Percentiles rank a stretch among this genome's conserved stretches.
phyloP scores from a whole-genome alignment of 2,888 invertebrate genomes.

The Drosophila borborema region DNA sequence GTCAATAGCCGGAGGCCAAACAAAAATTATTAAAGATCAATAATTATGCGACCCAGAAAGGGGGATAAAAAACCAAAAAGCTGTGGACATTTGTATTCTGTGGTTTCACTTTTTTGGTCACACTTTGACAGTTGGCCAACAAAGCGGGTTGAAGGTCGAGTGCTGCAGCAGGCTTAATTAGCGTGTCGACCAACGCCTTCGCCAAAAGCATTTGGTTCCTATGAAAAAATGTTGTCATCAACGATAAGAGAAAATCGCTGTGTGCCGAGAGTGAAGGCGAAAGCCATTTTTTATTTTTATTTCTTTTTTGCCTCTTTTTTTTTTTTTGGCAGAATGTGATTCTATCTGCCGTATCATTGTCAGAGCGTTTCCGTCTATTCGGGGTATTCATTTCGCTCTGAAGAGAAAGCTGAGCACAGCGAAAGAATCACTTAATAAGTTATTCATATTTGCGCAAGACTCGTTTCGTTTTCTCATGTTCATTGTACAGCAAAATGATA shows the following conservation, averaged over 20 bases:
- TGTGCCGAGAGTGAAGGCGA: conserved; percentile 38
- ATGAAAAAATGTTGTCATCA: conserved; percentile 44
- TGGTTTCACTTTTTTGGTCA: conserved; percentile 30
- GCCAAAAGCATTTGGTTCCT: conserved; percentile 14
- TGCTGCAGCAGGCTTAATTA: conserved; percentile 27
- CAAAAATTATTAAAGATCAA: conserved; percentile 62
- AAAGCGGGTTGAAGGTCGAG: conserved; percentile 42
- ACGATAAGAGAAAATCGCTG: conserved; percentile 45
- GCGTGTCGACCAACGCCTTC: conserved; percentile 27
- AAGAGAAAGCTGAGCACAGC: conserved; percentile 43
- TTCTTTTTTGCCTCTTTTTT: not conserved
- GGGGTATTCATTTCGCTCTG: conserved; percentile 18
- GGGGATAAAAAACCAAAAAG: not conserved
- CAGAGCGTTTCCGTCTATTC: conserved; percentile 26
- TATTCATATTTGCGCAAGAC: conserved; percentile 13
- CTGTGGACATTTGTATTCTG: not conserved
- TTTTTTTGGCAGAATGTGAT: conserved; percentile 12
- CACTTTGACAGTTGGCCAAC: conserved; percentile 21
- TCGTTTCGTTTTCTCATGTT: conserved; percentile 6
- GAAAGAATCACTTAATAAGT: conserved; percentile 23
- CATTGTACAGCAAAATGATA: conserved; percentile 1
- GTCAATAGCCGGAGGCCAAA: conserved; percentile 48
- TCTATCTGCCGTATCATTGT: conserved; percentile 33
- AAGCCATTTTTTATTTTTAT: conserved; percentile 29
- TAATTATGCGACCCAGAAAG: conserved; percentile 32